Conservation (phyloP, 1,140 invertebrate genomes). For the Oppia nitens region DNA sequence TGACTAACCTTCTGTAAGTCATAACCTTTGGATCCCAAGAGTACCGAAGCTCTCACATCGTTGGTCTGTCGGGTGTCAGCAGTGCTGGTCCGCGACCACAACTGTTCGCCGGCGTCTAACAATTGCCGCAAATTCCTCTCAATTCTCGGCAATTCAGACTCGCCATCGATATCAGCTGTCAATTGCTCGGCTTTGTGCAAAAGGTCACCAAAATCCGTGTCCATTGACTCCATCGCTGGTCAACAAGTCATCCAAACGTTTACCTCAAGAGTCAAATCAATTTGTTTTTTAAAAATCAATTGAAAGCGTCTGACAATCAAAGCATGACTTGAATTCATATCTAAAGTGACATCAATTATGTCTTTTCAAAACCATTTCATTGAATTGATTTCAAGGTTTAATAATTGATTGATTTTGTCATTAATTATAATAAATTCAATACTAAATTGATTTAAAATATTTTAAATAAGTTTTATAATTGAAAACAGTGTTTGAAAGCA, state of each 20-base stretch:
- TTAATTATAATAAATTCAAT: too few species aligned
- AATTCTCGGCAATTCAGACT: conserved; percentile 51
- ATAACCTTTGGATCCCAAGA: conserved; percentile 77
- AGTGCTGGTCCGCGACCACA: conserved; percentile 64
- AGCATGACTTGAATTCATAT: not conserved
- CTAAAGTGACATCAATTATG: too few species aligned
- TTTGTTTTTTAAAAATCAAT: not conserved
- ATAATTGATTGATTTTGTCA: too few species aligned
- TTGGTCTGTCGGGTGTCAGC: conserved; percentile 42
- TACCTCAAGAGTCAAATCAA: not conserved
- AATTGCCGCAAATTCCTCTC: conserved; percentile 79
- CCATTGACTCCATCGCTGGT: conserved; percentile 8
- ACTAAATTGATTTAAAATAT: too few species aligned
- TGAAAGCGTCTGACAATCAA: not conserved
- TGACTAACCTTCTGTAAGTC: conserved; percentile 80
- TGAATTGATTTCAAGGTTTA: too few species aligned
- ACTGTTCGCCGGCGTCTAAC: conserved; percentile 70
- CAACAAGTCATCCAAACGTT: not conserved
- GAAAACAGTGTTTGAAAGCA: too few species aligned
- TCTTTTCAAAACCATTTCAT: too few species aligned
- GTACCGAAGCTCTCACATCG: conserved; percentile 79
- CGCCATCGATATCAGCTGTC: conserved; percentile 67
- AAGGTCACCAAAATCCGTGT: conserved; percentile 49
- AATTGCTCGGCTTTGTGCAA: conserved; percentile 76
- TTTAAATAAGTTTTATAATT: too few species aligned